Percentiles rank a stretch among this genome's conserved stretches.
phyloP scores from a whole-genome alignment of 2,888 invertebrate genomes.

The Heliconius cydno region DNA sequence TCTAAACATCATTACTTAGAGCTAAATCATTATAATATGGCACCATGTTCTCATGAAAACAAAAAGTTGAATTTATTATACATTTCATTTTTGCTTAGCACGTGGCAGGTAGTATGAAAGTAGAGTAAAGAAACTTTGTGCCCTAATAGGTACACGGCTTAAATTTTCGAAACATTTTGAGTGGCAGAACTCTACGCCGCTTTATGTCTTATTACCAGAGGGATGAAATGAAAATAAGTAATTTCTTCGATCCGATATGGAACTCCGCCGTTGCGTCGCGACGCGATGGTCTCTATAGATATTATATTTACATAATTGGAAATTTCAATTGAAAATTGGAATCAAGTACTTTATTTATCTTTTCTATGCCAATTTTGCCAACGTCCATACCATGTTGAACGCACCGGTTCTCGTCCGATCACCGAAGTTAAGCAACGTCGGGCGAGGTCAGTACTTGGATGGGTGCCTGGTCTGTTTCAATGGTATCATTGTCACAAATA shows the following conservation, averaged over 20 bases:
- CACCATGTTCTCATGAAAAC: neutral
- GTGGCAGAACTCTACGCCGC: neutral
- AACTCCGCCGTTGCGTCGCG: neutral
- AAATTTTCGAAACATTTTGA: neutral
- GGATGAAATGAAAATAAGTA: neutral
- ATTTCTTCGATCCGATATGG: too few species aligned
- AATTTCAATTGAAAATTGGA: neutral
- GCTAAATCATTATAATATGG: neutral
- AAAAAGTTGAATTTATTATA: neutral
- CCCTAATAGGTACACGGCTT: too few species aligned
- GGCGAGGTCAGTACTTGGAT: conserved; percentile 57
- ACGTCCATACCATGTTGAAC: conserved; percentile 50
- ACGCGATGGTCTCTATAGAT: neutral
- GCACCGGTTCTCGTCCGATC: conserved; percentile 59
- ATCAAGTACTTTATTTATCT: neutral
- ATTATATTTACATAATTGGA: neutral
- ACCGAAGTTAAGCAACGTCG: conserved; percentile 62
- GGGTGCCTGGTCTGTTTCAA: too few species aligned
- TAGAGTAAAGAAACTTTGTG: too few species aligned
- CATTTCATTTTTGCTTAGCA: too few species aligned
- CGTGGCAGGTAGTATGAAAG: too few species aligned
- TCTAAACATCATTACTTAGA: neutral
- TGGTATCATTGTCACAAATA: too few species aligned
- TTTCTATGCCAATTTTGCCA: conserved; percentile 5
- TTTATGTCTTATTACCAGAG: neutral